A percentile compares a stretch with the other conserved stretches of the same genome.
Conservation (phyloP, 2,113 vertebrate species). For the Hydropotes inermis region DNA sequence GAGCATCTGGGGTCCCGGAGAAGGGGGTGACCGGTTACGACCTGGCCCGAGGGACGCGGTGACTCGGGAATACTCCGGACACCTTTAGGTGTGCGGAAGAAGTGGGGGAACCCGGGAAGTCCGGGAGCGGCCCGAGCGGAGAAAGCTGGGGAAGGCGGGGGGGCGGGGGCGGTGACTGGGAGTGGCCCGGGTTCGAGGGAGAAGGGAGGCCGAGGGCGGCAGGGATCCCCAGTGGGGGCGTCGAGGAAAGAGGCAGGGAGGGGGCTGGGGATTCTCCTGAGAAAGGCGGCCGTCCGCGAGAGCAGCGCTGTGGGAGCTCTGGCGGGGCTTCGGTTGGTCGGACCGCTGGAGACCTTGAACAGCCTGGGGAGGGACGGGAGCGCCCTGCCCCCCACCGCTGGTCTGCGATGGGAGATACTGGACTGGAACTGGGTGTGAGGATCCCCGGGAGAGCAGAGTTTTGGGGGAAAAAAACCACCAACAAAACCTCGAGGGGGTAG, state of each 20-base stretch:
- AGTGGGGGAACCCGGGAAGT: neutral
- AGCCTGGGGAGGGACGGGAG: neutral
- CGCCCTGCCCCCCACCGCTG: neutral
- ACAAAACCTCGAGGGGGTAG: neutral
- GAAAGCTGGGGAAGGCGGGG: neutral
- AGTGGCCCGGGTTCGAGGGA: neutral
- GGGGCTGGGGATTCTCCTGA: neutral
- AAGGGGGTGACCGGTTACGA: neutral
- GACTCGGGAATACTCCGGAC: neutral
- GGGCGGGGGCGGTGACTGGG: neutral
- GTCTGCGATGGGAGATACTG: neutral
- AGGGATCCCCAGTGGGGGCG: neutral
- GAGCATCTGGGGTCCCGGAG: neutral
- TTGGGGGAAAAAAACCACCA: neutral
- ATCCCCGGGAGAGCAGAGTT: neutral
- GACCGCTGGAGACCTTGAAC: neutral
- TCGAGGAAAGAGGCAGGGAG: neutral
- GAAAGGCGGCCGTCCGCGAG: neutral
- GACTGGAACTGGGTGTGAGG: constrained; percentile 17
- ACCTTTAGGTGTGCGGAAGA: neutral
- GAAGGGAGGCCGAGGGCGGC: neutral
- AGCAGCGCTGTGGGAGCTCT: neutral
- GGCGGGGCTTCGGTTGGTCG: neutral
- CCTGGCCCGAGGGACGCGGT: neutral
- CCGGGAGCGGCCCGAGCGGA: neutral